Base-by-base conservation (phyloP, 1,140 invertebrate species). In the Saxidomus purpurata region DNA sequence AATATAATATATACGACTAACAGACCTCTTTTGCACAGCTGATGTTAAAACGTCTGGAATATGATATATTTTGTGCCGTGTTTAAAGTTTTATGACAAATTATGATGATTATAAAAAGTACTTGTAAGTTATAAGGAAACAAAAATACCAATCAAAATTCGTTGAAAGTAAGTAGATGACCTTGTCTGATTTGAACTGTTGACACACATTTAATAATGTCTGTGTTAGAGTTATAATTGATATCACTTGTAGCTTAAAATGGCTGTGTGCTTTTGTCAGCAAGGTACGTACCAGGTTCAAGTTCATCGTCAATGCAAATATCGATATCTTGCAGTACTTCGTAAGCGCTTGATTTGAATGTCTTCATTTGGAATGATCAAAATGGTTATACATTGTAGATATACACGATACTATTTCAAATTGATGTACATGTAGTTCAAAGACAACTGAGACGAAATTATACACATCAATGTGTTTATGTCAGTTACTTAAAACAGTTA, bases 361-460 rank as follows among this genome's bases (percentile, higher is more conserved):
- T 69, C 36, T 69, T 69, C 67, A 69, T 69, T 69, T 69, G 25
- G 34, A 69, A 69, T 22, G 67, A 69, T 22, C 67, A 31, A 28
- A 2, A 69, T n/a, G n/a, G n/a, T n/a, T n/a, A n/a, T n/a, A n/a
- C n/a, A n/a, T n/a, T n/a, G n/a, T n/a, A n/a, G n/a, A 69, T 15
- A 49, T 11, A 49, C 47, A 49, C 17, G 47, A 6, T 55, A 55
- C n/a, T 55, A 22, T 11, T 11, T 19, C 3, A 4, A 55, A 11
- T 15, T 22, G 9, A 31, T 31, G 28, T 38, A 6, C 6, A 9
- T 31, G 28, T n/a, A n/a, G n/a, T n/a, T n/a, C n/a, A n/a, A n/a
- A n/a, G n/a, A n/a, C n/a, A n/a, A n/a, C n/a, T n/a, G n/a, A n/a
- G n/a, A n/a, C n/a, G n/a, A n/a, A n/a, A 69, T 28, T 31, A 69